Base-by-base conservation (phyloP, 2,113 vertebrate species). In the Dermatemys mawii region DNA sequence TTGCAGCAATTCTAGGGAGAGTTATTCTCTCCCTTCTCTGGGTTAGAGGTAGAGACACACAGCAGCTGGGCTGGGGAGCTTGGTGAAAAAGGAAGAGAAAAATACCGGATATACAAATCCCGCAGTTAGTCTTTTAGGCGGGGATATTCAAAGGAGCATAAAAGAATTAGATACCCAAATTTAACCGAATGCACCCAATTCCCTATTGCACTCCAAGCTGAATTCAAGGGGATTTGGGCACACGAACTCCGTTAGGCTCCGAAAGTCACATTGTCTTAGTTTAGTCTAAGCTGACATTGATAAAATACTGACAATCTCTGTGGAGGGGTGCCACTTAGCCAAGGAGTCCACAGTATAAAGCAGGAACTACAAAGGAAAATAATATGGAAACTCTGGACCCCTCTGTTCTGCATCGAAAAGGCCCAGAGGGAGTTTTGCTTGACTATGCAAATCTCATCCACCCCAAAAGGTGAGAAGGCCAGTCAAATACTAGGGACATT, bases 231-330 rank as follows among this genome's bases (percentile, higher is more conserved):
- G 50, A 26, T 4, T 1, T 19, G 5, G 57, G 89, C 5, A 2
- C 13, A 1, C 0, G 0, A 11, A 21, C 0, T 12, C 35, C 8
- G 17, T 32, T 1, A 38, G 63, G 86, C 60, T 55, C 80, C 4
- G 35, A 70, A 70, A 38, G 22, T 70, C 8, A n/a, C 4, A 9
- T 35, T 5, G 8, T 38, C 17, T 38, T 70, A 5, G 17, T 21
- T 70, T 38, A 70, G 63, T 70, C 19, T 38, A 10, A 38, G 19
- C 38, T n/a, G 8, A 38, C 2, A 1, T 48, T 29, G 75, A 1
- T 41, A 4, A 73, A 83, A 75, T 73, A 83, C 4, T 81, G 46
- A 13, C 63, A 11, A 53, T 78, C 80, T 76, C 1, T 35, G 0
- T 0, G 22, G 19, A 4, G 82, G 1, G 84, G 2, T 67, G 81